A percentile compares a stretch with the other conserved stretches of the same genome.
Evolutionary conservation across 2,888 invertebrate genomes (phyloP).

Genomic region (Melinaea menophilus): DNA sequence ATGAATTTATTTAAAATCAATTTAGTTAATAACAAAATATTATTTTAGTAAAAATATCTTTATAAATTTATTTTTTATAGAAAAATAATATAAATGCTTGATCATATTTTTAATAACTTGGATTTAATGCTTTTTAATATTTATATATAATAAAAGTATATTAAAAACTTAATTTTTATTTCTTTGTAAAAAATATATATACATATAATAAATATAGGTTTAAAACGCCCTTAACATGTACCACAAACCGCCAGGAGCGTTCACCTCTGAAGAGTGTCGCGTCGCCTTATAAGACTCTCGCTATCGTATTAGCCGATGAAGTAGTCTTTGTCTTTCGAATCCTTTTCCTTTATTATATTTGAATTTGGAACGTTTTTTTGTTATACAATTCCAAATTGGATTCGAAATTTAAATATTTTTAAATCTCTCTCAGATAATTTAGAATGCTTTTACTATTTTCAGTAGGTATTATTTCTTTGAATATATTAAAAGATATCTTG

Average conservation of each 20-base stretch:
- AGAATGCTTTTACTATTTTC: too few species aligned
- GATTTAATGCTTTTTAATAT: neutral
- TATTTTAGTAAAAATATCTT: too few species aligned
- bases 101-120: too few species aligned
- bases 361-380: slow-evolving; percentile 16
- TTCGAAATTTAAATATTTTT: too few species aligned
- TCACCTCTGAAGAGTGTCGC: slow-evolving; percentile 53
- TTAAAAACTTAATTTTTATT: slow-evolving; percentile 2
- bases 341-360: slow-evolving; percentile 1
- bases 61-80: too few species aligned
- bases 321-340: slow-evolving; percentile 32
- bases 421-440: too few species aligned
- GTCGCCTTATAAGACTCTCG: slow-evolving; percentile 48
- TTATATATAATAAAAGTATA: slow-evolving; percentile 1
- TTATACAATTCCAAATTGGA: too few species aligned
- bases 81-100: too few species aligned
- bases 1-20: too few species aligned
- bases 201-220: neutral
- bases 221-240: slow-evolving; percentile 21
- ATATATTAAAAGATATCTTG: too few species aligned
- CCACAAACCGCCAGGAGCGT: slow-evolving; percentile 41
- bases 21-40: too few species aligned
- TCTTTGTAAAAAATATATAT: neutral
- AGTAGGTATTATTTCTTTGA: too few species aligned
- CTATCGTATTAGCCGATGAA: slow-evolving; percentile 51